phyloP scores from a whole-genome alignment of 2,113 vertebrate species.

The Phylloscopus trochiloides region DNA sequence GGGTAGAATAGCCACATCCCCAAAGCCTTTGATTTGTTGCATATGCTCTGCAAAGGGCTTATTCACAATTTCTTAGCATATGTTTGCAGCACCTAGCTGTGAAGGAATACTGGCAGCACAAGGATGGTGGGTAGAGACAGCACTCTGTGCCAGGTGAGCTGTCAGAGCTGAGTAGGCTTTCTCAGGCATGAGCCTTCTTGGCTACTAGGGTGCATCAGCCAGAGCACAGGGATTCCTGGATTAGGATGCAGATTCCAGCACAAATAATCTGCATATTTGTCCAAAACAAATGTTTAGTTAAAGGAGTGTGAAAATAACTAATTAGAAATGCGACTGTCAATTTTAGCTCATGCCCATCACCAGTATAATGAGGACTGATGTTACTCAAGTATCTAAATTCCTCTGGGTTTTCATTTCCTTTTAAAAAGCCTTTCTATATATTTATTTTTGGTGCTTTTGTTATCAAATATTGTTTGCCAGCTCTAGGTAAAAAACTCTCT shows the following conservation, averaged over 20 bases:
- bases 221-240: background rate
- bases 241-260: background rate
- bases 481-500: background rate
- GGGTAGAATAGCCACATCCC: background rate
- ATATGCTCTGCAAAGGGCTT: background rate
- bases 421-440: background rate
- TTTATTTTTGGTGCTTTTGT: background rate
- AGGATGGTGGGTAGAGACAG: rapidly evolving
- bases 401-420: background rate
- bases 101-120: background rate
- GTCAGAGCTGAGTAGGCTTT: background rate
- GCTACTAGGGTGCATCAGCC: background rate
- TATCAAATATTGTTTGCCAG: background rate
- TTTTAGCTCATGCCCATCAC: background rate
- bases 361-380: background rate
- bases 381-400: background rate
- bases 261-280: background rate
- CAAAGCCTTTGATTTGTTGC: background rate
- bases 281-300: background rate
- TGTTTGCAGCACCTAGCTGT: background rate
- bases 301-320: background rate
- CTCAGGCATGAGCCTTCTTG: background rate
- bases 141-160: background rate
- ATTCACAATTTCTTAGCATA: background rate
- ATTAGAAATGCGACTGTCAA: background rate